Evolutionary conservation across 2,888 invertebrate species (phyloP).

Genomic region (Drosophila incognita): DNA sequence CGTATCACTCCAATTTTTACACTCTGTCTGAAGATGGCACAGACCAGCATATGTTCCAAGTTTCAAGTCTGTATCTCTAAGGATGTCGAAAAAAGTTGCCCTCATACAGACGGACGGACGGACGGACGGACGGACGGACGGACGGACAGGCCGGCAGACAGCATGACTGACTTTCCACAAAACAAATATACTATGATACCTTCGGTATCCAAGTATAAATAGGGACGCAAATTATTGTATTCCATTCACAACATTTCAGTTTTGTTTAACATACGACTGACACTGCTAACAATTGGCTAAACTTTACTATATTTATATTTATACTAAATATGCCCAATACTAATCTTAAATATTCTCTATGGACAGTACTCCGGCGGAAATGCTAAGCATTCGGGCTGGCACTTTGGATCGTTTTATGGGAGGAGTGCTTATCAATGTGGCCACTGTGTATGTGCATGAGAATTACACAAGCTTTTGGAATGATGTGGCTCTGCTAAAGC

Average conservation of each 20-base stretch:
- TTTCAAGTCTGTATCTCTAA: too few species aligned
- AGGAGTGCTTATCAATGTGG: conserved; percentile 70
- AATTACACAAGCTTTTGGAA: conserved; percentile 66
- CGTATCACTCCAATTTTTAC: too few species aligned
- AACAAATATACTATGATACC: too few species aligned
- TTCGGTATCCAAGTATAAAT: background rate
- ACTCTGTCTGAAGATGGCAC: too few species aligned
- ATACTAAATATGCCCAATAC: background rate
- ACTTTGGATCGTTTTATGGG: conserved; percentile 71
- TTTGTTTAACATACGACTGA: background rate
- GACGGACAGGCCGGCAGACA: too few species aligned
- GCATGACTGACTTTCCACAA: too few species aligned
- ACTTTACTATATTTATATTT: background rate
- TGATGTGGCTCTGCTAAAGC: conserved; percentile 71
- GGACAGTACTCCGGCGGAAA: conserved; percentile 43
- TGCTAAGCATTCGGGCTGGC: conserved; percentile 77
- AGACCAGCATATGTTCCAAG: too few species aligned
- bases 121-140: too few species aligned
- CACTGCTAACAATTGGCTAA: background rate
- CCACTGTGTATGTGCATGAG: conserved; percentile 67
- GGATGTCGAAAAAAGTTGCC: too few species aligned
- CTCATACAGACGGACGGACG: too few species aligned
- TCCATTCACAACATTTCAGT: background rate
- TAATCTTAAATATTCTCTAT: background rate
- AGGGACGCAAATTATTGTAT: background rate